These are phyloP conservation scores for Dromas ardeola DNA, from an alignment of 2,113 vertebrate genomes.

Conservation along the genomic window DNA sequence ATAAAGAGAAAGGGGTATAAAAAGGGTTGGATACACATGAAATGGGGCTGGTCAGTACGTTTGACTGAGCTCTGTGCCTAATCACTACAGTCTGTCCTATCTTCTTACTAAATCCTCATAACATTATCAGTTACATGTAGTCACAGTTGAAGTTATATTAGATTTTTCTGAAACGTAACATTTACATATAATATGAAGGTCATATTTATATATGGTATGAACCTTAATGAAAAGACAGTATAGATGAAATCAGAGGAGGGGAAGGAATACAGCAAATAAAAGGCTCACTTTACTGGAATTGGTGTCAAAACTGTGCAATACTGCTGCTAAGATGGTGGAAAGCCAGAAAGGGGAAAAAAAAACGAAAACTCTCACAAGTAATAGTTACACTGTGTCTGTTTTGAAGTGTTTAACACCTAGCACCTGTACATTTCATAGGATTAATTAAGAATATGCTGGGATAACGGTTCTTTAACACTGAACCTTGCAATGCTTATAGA, in stretches of 20 bases:
- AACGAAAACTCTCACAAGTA: not conserved
- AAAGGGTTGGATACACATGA: fast-evolving
- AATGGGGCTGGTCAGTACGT: not conserved
- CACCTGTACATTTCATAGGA: not conserved
- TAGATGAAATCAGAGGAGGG: not conserved
- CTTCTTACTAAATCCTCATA: not conserved
- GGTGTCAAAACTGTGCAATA: not conserved
- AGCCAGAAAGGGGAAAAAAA: not conserved
- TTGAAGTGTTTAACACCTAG: not conserved
- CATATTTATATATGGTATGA: not conserved
- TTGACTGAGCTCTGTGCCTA: not conserved
- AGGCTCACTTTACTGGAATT: not conserved
- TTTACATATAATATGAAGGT: not conserved
- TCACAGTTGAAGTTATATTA: not conserved
- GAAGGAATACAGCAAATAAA: not conserved
- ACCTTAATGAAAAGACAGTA: not conserved
- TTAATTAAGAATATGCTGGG: not conserved
- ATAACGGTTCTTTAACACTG: not conserved
- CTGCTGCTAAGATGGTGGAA: not conserved
- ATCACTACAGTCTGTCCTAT: not conserved
- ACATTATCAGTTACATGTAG: not conserved
- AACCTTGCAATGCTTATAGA: not conserved
- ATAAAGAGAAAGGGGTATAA: not conserved
- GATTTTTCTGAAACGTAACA: not conserved
- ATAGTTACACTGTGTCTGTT: not conserved